Conservation (phyloP, 1,140 invertebrate genomes). For the Heliothis virescens region DNA sequence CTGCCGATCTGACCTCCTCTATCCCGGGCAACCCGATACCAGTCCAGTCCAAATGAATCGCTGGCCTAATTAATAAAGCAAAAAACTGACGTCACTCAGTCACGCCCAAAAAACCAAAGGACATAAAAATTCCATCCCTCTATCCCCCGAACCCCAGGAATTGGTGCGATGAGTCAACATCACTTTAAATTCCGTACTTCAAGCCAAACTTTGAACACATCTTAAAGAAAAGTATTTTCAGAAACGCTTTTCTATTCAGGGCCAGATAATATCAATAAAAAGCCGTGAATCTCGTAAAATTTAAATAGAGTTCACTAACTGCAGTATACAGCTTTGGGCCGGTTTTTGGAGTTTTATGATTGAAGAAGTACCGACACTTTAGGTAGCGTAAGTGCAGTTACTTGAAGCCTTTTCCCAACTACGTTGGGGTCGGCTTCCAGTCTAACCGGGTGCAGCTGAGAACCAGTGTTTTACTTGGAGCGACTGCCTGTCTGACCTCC, state of each 20-base stretch:
- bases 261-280: constrained; percentile 66
- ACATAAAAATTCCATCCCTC: constrained; percentile 8
- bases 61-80: background rate
- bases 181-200: constrained; percentile 32
- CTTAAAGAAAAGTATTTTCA: constrained; percentile 47
- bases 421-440: no score
- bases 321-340: constrained; percentile 55
- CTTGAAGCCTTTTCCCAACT: no score
- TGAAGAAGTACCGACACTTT: constrained; percentile 43
- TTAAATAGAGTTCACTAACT: constrained; percentile 62
- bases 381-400: background rate
- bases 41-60: no score
- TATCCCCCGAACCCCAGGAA: background rate
- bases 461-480: no score
- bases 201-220: constrained; percentile 49
- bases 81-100: background rate
- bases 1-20: no score
- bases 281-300: constrained; percentile 57
- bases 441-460: no score
- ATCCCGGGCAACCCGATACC: no score
- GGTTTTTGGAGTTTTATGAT: background rate
- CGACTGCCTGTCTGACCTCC: no score
- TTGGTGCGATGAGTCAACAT: constrained; percentile 27
- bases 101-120: background rate
- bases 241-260: constrained; percentile 42